A percentile compares a stretch with the other conserved stretches of the same genome.
Evolutionary conservation across 2,113 vertebrate genomes (phyloP).

Genomic region (Stigmatopora nigra): DNA sequence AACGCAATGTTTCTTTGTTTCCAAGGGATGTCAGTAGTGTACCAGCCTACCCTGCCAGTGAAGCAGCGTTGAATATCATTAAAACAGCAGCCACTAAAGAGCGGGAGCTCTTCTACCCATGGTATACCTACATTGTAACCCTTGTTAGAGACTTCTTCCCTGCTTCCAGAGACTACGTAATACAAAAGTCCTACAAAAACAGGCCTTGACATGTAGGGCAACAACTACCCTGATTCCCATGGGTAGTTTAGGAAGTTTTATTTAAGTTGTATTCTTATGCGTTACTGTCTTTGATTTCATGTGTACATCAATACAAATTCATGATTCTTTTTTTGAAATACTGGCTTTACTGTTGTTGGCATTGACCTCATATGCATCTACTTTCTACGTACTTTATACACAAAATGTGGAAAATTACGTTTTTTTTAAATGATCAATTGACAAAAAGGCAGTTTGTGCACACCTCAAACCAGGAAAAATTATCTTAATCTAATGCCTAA

Average conservation of each 20-base stretch:
- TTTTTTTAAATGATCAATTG: background rate
- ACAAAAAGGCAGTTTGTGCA: background rate
- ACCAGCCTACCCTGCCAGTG: constrained; percentile 66
- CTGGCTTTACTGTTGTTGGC: background rate
- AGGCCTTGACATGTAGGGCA: constrained; percentile 18
- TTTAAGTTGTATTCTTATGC: background rate
- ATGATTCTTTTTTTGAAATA: constrained; percentile 3
- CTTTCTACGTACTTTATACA: background rate
- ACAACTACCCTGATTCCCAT: background rate
- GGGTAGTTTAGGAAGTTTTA: background rate
- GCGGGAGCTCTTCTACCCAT: constrained; percentile 72
- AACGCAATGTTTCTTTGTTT: constrained; percentile 15
- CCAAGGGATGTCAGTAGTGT: constrained; percentile 59
- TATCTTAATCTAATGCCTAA: background rate
- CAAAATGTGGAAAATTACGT: background rate
- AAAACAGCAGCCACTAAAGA: constrained; percentile 59
- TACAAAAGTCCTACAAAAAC: constrained; percentile 66
- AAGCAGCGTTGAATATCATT: constrained; percentile 75
- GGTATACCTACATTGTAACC: constrained; percentile 52
- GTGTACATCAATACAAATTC: background rate
- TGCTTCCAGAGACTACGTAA: constrained; percentile 32
- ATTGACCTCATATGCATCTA: background rate
- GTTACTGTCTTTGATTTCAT: background rate
- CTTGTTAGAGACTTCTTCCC: constrained; percentile 69
- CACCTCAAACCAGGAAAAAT: background rate